Evolutionary conservation across 2,888 invertebrate genomes (phyloP).

Genomic region (Drosophila imparisetae): DNA sequence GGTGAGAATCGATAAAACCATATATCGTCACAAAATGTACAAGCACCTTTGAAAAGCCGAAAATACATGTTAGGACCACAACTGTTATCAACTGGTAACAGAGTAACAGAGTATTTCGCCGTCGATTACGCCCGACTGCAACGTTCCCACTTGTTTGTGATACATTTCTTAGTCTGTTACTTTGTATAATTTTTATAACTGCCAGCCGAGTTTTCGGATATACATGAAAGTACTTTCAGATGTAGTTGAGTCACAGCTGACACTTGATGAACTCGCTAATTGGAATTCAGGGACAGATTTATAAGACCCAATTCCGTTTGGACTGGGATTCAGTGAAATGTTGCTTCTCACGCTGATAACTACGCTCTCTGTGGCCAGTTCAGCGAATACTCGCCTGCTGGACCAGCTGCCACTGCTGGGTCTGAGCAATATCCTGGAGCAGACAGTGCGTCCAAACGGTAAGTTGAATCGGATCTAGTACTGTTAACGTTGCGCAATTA

Average conservation of each 20-base stretch:
- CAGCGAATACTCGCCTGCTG: slow-evolving; percentile 31
- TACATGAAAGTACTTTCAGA: neutral
- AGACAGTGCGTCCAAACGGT: slow-evolving; percentile 58
- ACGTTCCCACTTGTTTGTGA: neutral
- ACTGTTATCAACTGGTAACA: neutral
- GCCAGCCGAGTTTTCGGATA: neutral
- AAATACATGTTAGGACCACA: neutral
- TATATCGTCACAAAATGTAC: no score
- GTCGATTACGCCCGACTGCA: neutral
- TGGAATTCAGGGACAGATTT: slow-evolving; percentile 12
- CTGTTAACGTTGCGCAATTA: no score
- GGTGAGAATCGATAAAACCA: neutral
- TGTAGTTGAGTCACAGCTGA: neutral
- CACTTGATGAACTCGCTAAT: neutral
- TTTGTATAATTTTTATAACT: neutral
- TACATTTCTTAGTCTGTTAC: neutral
- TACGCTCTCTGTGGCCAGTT: slow-evolving; percentile 18
- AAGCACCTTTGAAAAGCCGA: neutral
- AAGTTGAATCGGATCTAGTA: neutral
- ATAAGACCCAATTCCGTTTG: slow-evolving; percentile 20
- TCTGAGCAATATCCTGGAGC: slow-evolving; percentile 57
- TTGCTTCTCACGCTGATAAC: slow-evolving; percentile 28
- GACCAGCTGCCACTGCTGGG: slow-evolving; percentile 59
- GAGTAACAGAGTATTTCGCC: neutral
- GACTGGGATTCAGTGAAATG: slow-evolving; percentile 41